These are phyloP conservation scores for Semicossyphus pulcher DNA, from an alignment of 2,113 vertebrate species.

Conservation along the genomic window DNA sequence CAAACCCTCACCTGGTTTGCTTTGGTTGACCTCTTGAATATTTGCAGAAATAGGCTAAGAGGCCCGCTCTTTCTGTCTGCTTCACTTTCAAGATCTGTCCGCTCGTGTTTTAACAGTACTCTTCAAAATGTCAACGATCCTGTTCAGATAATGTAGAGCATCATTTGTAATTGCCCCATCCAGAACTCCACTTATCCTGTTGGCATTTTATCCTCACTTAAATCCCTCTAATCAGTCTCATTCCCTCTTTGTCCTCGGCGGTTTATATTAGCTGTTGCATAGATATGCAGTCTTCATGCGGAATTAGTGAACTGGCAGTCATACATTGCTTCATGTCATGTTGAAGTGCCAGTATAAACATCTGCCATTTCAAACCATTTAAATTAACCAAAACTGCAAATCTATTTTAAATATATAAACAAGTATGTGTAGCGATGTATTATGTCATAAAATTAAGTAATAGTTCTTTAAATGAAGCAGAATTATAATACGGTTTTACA, in stretches of 20 bases:
- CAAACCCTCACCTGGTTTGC: neutral
- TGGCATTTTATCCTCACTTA: slow-evolving; percentile 11
- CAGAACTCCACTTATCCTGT: neutral
- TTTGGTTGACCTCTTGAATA: neutral
- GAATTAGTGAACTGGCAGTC: neutral
- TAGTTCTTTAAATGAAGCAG: no score
- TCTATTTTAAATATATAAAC: no score
- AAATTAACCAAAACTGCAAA: no score
- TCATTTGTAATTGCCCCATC: slow-evolving; percentile 8
- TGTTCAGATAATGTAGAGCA: slow-evolving; percentile 1
- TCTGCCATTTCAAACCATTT: no score
- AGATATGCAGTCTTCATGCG: neutral
- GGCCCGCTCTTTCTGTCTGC: neutral
- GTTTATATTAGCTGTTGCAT: neutral
- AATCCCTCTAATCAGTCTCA: neutral
- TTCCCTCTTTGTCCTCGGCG: neutral
- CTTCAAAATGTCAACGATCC: slow-evolving; percentile 17
- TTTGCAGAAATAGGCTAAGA: neutral
- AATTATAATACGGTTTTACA: no score
- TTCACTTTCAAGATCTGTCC: neutral
- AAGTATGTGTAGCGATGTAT: no score
- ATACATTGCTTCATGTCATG: neutral
- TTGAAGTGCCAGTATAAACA: no score
- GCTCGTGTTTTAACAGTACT: neutral
- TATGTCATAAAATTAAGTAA: no score